phyloP scores from a whole-genome alignment of 2,888 invertebrate species.

The Gibbula magus region DNA sequence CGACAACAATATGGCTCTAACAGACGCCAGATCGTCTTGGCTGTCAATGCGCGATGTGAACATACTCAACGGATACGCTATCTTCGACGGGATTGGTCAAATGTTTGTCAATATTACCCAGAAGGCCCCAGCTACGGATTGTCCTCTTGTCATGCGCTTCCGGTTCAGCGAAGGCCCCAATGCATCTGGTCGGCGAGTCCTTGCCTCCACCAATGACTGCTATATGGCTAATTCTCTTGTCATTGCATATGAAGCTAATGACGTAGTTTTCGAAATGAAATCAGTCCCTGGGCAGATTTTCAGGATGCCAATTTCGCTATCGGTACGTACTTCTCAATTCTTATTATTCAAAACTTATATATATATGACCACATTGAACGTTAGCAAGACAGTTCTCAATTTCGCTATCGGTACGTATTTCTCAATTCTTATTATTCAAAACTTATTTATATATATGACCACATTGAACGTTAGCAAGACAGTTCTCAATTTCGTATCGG shows the following conservation, averaged over 20 bases:
- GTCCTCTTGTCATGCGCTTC: neutral
- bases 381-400: no score
- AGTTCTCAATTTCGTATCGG: neutral
- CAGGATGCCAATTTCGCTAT: neutral
- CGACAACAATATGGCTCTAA: neutral
- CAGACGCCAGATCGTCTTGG: neutral
- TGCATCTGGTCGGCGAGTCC: neutral
- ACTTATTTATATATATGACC: no score
- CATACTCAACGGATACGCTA: neutral
- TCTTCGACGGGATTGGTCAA: neutral
- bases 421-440: neutral
- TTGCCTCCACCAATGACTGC: neutral
- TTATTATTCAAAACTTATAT: no score
- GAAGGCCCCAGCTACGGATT: neutral
- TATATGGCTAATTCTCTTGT: neutral
- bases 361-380: no score
- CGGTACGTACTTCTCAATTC: neutral
- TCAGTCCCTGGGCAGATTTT: neutral
- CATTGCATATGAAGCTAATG: neutral
- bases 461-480: no score
- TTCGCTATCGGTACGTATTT: neutral
- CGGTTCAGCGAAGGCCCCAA: neutral
- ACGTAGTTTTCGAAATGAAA: neutral
- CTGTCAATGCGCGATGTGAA: neutral
- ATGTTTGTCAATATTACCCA: neutral